Conservation (phyloP, 2,797 vertebrate species). For the Malurus leucopterus region DNA sequence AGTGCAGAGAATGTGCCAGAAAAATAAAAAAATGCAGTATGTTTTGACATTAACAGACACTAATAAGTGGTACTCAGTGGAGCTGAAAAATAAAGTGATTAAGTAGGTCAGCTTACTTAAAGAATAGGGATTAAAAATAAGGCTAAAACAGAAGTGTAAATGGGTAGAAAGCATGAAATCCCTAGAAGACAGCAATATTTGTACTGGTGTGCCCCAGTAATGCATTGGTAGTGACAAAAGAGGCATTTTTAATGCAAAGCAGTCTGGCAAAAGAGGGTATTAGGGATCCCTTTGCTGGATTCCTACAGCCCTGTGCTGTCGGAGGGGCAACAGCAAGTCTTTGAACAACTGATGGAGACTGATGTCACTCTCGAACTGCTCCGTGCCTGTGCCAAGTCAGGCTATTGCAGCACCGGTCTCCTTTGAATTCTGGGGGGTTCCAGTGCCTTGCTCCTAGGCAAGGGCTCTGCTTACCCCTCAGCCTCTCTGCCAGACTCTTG, state of each 20-base stretch:
- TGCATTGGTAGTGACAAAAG: background rate
- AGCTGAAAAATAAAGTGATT: background rate
- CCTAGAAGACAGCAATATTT: background rate
- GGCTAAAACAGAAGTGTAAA: background rate
- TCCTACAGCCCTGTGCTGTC: background rate
- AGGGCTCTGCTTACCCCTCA: background rate
- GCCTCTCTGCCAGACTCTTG: background rate
- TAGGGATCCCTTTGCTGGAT: background rate
- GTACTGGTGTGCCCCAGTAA: background rate
- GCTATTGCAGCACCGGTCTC: background rate
- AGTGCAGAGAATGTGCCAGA: background rate
- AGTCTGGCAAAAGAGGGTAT: background rate
- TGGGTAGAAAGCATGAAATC: background rate
- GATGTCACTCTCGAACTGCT: background rate
- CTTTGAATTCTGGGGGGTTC: background rate
- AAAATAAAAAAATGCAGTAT: background rate
- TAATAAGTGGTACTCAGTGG: background rate
- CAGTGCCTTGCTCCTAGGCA: background rate
- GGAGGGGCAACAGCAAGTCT: background rate
- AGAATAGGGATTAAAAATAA: background rate
- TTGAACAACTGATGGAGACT: background rate
- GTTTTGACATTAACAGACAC: slow-evolving; percentile 12
- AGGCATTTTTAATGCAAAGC: background rate
- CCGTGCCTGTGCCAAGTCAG: rapidly evolving
- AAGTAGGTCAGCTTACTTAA: slow-evolving; percentile 25